Evolutionary conservation across 2,113 vertebrate genomes (phyloP).

Genomic region (Hippocampus mohnikei): DNA sequence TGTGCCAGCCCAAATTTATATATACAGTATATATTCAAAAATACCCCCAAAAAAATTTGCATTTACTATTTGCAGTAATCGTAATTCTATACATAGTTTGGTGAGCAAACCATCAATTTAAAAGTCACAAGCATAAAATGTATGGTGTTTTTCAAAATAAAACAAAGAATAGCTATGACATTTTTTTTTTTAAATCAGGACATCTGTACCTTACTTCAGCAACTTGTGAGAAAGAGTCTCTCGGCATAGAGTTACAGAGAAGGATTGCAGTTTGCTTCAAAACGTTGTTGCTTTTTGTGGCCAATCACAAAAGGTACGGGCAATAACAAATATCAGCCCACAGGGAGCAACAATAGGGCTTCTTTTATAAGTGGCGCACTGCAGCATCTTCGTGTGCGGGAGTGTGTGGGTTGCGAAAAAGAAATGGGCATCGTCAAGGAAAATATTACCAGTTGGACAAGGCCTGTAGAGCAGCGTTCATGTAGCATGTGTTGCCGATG

Average conservation of each 20-base stretch:
- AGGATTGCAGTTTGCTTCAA: neutral
- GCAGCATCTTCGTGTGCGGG: neutral
- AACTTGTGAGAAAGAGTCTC: neutral
- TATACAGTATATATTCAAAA: too few species aligned
- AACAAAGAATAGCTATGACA: too few species aligned
- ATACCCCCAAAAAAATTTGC: too few species aligned
- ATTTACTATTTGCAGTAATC: too few species aligned
- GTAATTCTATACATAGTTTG: too few species aligned
- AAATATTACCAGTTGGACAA: constrained; percentile 90
- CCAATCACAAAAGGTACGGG: neutral
- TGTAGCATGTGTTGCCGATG: constrained; percentile 98
- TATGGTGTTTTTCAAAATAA: too few species aligned
- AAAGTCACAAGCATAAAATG: too few species aligned
- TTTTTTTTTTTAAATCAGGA: too few species aligned
- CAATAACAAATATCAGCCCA: neutral
- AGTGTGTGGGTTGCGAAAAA: constrained; percentile 20
- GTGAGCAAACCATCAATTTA: too few species aligned
- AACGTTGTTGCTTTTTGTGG: neutral
- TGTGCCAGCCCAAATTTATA: too few species aligned
- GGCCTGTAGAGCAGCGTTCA: constrained; percentile 97
- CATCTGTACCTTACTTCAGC: too few species aligned
- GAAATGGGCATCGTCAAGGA: neutral
- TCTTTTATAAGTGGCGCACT: too few species aligned
- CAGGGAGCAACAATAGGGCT: neutral
- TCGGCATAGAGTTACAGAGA: neutral